These are phyloP conservation scores for Hirtodrosophila alboralis DNA, from an alignment of 2,888 invertebrate species.

Conservation along the genomic window DNA sequence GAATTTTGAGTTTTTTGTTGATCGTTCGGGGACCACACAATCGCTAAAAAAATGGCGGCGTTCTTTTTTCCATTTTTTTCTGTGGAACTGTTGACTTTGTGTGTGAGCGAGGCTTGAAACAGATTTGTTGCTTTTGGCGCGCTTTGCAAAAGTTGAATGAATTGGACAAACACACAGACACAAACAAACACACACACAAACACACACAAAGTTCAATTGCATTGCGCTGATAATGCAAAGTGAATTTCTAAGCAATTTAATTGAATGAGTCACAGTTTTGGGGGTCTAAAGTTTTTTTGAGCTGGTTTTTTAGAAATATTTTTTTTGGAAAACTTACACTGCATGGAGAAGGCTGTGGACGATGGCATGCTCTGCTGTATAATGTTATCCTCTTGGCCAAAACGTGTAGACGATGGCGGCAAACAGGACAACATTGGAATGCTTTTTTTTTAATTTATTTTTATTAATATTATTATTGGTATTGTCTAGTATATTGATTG, in stretches of 20 bases:
- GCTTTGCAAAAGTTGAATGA: slow-evolving; percentile 65
- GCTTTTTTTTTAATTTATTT: slow-evolving; percentile 69
- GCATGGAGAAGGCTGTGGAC: slow-evolving; percentile 84
- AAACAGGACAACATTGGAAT: slow-evolving; percentile 85
- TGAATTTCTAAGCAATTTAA: slow-evolving; percentile 46
- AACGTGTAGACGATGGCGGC: slow-evolving; percentile 84
- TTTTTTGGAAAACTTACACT: slow-evolving; percentile 82
- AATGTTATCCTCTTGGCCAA: slow-evolving; percentile 84
- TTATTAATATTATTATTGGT: slow-evolving; percentile 1
- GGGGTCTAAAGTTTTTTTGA: neutral
- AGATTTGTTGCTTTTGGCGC: slow-evolving; percentile 57
- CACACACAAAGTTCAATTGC: slow-evolving; percentile 61
- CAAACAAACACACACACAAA: slow-evolving; percentile 10
- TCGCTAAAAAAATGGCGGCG: slow-evolving; percentile 47
- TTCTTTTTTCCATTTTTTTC: no score
- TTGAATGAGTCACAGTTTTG: slow-evolving; percentile 38
- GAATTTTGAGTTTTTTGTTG: slow-evolving; percentile 44
- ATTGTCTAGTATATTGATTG: slow-evolving; percentile 5
- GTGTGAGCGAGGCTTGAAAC: slow-evolving; percentile 42
- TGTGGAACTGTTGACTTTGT: slow-evolving; percentile 35
- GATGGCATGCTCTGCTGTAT: slow-evolving; percentile 84
- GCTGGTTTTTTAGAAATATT: neutral
- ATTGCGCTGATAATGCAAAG: slow-evolving; percentile 67
- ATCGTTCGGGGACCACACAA: slow-evolving; percentile 60
- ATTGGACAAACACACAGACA: slow-evolving; percentile 25